Conservation (phyloP, 2,888 invertebrate species). For the Acrobasis consociella region DNA sequence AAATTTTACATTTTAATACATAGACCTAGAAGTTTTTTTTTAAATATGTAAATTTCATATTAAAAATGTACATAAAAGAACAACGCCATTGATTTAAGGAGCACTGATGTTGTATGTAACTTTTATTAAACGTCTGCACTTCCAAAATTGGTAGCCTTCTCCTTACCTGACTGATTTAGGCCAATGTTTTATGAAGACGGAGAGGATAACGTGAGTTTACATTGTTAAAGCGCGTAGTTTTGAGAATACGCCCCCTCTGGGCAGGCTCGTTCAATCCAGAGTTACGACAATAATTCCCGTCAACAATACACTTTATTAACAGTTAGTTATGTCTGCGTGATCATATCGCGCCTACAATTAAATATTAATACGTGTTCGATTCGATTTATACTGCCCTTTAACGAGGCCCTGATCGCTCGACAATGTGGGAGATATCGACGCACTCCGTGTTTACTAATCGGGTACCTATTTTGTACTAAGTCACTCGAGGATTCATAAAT, state of each 20-base stretch:
- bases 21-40: too few relatives aligned
- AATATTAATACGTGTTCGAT: conserved; percentile 76
- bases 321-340: conserved; percentile 74
- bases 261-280: conserved; percentile 55
- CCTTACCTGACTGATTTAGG: too few relatives aligned
- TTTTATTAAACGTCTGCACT: too few relatives aligned
- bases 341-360: conserved; percentile 80
- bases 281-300: conserved; percentile 78
- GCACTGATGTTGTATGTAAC: too few relatives aligned
- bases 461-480: background rate
- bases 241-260: conserved; percentile 51
- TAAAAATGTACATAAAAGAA: too few relatives aligned
- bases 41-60: too few relatives aligned
- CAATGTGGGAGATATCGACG: conserved; percentile 55
- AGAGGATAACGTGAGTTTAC: too few relatives aligned
- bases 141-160: too few relatives aligned
- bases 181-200: too few relatives aligned
- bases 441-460: conserved; percentile 21
- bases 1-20: too few relatives aligned
- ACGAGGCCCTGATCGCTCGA: conserved; percentile 43
- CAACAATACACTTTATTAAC: conserved; percentile 81
- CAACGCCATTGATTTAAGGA: too few relatives aligned
- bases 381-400: conserved; percentile 60
- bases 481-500: background rate
- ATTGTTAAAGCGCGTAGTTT: background rate